These are phyloP conservation scores for Vandiemenella viatica DNA, from an alignment of 2,888 invertebrate species.

Conservation along the genomic window DNA sequence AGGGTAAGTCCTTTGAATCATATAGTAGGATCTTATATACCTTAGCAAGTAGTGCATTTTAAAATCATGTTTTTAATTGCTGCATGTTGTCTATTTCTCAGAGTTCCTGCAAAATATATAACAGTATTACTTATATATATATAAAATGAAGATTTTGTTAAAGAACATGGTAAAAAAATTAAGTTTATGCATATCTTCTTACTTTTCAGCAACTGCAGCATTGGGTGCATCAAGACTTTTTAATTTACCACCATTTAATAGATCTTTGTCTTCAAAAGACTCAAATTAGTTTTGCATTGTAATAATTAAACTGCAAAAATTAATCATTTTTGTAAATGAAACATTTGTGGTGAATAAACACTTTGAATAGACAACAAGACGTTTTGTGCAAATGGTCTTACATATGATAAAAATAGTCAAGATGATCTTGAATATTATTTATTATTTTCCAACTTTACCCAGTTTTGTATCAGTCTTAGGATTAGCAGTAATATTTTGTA, in stretches of 20 bases:
- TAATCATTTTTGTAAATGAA: neutral
- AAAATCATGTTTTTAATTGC: too few relatives aligned
- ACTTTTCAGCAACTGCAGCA: slow-evolving; percentile 37
- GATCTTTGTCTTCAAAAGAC: too few relatives aligned
- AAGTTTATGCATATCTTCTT: too few relatives aligned
- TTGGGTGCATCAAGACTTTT: slow-evolving; percentile 44
- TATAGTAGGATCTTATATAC: too few relatives aligned
- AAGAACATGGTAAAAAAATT: too few relatives aligned
- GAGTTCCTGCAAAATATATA: too few relatives aligned
- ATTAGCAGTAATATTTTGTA: slow-evolving; percentile 87
- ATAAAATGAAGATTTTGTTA: too few relatives aligned
- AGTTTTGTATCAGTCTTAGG: slow-evolving; percentile 91
- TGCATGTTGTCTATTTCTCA: too few relatives aligned
- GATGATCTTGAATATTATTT: neutral
- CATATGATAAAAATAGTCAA: neutral
- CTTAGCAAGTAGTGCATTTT: too few relatives aligned
- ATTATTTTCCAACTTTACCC: slow-evolving; percentile 75
- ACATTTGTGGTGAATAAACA: neutral
- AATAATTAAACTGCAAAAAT: neutral
- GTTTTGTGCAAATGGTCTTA: neutral
- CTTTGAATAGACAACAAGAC: neutral
- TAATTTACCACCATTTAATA: slow-evolving; percentile 26
- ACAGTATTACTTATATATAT: too few relatives aligned
- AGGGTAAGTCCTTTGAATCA: too few relatives aligned
- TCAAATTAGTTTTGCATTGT: neutral